These are phyloP conservation scores for Gorsachius magnificus DNA, from an alignment of 2,797 vertebrate genomes.

Conservation along the genomic window DNA sequence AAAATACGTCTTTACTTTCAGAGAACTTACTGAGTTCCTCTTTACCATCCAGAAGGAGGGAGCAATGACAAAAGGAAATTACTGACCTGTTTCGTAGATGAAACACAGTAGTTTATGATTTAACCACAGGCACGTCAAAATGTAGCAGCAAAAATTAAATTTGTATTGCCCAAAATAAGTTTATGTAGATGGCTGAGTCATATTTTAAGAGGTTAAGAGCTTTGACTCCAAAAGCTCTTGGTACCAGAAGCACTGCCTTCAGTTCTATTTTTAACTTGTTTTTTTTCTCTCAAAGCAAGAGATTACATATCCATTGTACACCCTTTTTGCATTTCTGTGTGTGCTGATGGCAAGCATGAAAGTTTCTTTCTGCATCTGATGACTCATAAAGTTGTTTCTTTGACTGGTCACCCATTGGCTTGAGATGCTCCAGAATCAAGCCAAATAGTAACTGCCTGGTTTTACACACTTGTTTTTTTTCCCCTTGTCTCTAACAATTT, in stretches of 20 bases:
- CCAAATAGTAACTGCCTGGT: neutral
- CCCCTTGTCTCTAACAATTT: neutral
- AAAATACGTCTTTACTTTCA: neutral
- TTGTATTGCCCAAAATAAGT: neutral
- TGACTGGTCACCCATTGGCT: neutral
- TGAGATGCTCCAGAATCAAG: neutral
- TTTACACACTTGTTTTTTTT: neutral
- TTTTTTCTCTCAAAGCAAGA: neutral
- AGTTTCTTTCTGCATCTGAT: neutral
- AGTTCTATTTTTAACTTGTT: neutral
- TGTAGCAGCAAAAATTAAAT: neutral
- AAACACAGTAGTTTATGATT: neutral
- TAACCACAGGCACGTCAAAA: neutral
- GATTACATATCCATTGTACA: neutral
- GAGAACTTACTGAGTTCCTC: neutral
- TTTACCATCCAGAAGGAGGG: neutral
- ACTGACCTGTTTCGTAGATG: neutral
- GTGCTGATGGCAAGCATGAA: neutral
- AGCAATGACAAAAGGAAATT: neutral
- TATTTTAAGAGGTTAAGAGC: slow-evolving; percentile 24
- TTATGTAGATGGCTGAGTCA: neutral
- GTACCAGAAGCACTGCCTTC: neutral
- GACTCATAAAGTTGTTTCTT: neutral
- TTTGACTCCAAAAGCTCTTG: slow-evolving; percentile 10
- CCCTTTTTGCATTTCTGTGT: neutral